Evolutionary conservation across 1,140 invertebrate genomes (phyloP), one percentile per base, ranked within the genome.

Genomic region (Drosophila sturtevanti): DNA sequence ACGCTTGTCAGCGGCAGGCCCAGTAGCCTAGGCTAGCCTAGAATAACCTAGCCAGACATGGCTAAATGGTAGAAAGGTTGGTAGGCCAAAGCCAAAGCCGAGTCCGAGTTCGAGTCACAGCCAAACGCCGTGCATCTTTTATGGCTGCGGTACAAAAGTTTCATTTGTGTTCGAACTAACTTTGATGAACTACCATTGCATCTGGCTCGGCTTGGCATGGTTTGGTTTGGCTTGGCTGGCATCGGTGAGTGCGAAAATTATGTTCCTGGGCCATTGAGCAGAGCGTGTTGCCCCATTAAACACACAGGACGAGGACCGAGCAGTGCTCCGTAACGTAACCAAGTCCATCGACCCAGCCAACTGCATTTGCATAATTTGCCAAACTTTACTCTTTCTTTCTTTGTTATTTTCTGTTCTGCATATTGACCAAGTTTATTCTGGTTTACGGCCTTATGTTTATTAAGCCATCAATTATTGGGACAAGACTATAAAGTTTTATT

Each of bases 361-460:
- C 65, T 87, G 82, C 82, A 87, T 87, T 87, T 87, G 84, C 82
- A 87, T 89, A 82, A 89, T 89, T 89, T 84, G 71, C 70, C 77
- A 84, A 89, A 31, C 27, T 31, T 31, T 31, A 31, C 6, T 31
- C 7, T 31, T 24, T 1, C 4, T 24, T 4, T 24, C 66, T 87
- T 86, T 87, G 58, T 64, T 69, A 72, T 77, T 89, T 87, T 89
- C 60, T 60, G 64, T 76, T 77, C 22, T 69, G 65, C 59, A 89
- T 75, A 72, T 80, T 74, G 70, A 63, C 71, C 84, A 78, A 89
- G 80, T 84, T 89, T 82, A 59, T 34, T n/a, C 14, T 60, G 70
- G 41, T 38, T 86, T 60, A 54, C 38, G 61, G 24, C 51, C 63
- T 75, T 58, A 66, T 80, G 79, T 89, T 89, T 89, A 89, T 89